Conservation (phyloP, 2,888 invertebrate species). For the Amitus sp. region DNA sequence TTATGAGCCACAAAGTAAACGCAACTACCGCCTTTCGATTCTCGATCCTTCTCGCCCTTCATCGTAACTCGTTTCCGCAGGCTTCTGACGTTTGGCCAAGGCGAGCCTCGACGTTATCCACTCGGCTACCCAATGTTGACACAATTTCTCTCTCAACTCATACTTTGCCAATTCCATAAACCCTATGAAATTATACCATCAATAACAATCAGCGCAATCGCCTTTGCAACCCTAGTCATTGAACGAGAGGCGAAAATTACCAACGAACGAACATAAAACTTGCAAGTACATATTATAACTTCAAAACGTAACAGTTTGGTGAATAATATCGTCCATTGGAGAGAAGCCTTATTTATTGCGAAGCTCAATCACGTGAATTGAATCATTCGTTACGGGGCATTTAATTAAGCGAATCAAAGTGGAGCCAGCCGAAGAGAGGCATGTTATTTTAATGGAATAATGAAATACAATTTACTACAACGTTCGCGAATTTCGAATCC, state of each 20-base stretch:
- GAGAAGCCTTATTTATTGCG: too few species aligned
- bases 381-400: background rate
- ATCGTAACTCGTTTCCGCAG: slow-evolving; percentile 5
- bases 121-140: background rate
- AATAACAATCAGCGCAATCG: background rate
- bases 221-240: too few species aligned
- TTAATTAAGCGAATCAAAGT: slow-evolving; percentile 20
- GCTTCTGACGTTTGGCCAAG: slow-evolving; percentile 10
- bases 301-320: background rate
- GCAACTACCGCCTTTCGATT: slow-evolving; percentile 27
- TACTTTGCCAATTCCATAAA: slow-evolving; percentile 1
- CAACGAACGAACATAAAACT: background rate
- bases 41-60: slow-evolving; percentile 10
- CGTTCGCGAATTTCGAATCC: slow-evolving; percentile 25
- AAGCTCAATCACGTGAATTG: background rate
- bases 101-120: slow-evolving; percentile 16
- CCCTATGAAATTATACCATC: background rate
- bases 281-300: background rate
- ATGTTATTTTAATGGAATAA: slow-evolving; percentile 42
- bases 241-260: background rate
- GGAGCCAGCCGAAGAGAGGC: slow-evolving; percentile 24
- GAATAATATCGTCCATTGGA: background rate
- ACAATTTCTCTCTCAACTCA: slow-evolving; percentile 6
- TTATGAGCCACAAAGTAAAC: slow-evolving; percentile 52
- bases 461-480: slow-evolving; percentile 42